A percentile compares a stretch with the other conserved stretches of the same genome.
These are phyloP conservation scores for Phortica magna DNA, from an alignment of 2,888 invertebrate genomes.

Conservation along the genomic window DNA sequence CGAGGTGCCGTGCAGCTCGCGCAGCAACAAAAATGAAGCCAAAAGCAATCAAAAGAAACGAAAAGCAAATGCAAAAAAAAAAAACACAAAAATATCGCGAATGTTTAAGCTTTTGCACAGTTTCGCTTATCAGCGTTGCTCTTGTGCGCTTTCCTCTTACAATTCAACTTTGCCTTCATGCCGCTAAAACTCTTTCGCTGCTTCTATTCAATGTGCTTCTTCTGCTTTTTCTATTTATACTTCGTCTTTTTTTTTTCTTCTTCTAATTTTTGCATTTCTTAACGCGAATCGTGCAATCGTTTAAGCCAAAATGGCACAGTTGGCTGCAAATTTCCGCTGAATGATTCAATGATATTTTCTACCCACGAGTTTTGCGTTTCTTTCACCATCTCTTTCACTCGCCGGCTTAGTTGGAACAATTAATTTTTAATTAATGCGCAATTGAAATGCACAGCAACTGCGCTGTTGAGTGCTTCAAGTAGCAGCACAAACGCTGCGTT, in stretches of 20 bases:
- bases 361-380: background rate
- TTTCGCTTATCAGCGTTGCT: slow-evolving; percentile 66
- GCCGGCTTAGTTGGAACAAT: slow-evolving; percentile 17
- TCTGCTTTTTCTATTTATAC: background rate
- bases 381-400: background rate
- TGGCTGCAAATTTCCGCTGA: background rate
- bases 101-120: slow-evolving; percentile 72
- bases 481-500: too few species aligned
- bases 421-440: slow-evolving; percentile 24
- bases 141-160: slow-evolving; percentile 58
- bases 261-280: slow-evolving; percentile 22
- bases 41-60: background rate
- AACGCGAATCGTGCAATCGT: slow-evolving; percentile 37
- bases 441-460: background rate
- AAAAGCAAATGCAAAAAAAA: slow-evolving; percentile 2
- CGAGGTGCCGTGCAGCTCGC: too few species aligned
- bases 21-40: background rate
- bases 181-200: too few species aligned
- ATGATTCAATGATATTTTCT: background rate
- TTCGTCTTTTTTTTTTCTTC: slow-evolving; percentile 2
- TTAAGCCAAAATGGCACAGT: slow-evolving; percentile 7
- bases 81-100: slow-evolving; percentile 63
- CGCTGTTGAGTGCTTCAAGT: background rate
- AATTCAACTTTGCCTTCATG: background rate
- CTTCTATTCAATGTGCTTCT: too few species aligned